Conservation (phyloP, 2,113 vertebrate genomes). For the Tetrao urogallus region DNA sequence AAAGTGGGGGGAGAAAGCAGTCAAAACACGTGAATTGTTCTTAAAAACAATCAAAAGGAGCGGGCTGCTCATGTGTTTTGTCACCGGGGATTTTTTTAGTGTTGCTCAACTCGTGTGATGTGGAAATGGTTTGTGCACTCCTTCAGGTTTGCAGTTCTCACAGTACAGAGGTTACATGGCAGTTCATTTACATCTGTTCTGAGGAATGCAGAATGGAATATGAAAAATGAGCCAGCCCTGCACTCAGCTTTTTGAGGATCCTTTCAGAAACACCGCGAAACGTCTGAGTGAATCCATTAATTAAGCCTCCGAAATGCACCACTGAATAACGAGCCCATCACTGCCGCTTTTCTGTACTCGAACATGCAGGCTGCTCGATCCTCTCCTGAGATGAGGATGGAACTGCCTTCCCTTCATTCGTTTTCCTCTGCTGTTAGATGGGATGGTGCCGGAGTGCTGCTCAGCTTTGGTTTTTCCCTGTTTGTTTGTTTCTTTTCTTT, state of each 20-base stretch:
- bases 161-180: neutral
- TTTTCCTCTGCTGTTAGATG: neutral
- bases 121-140: neutral
- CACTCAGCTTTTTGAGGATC: neutral
- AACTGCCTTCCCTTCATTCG: neutral
- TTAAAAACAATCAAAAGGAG: neutral
- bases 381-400: neutral
- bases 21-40: neutral
- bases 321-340: neutral
- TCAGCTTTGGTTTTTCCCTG: neutral
- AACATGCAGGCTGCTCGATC: neutral
- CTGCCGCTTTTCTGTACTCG: neutral
- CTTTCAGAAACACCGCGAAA: neutral
- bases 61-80: neutral
- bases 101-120: neutral
- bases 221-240: neutral
- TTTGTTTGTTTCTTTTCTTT: neutral
- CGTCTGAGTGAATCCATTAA: neutral
- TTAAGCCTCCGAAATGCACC: neutral
- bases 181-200: neutral
- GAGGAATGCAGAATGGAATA: neutral
- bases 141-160: neutral
- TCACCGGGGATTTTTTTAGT: neutral
- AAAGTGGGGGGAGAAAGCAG: neutral
- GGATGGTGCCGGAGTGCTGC: neutral